Base-by-base conservation (phyloP, 2,797 vertebrate genomes). In the Paratrypauchen microcephalus region DNA sequence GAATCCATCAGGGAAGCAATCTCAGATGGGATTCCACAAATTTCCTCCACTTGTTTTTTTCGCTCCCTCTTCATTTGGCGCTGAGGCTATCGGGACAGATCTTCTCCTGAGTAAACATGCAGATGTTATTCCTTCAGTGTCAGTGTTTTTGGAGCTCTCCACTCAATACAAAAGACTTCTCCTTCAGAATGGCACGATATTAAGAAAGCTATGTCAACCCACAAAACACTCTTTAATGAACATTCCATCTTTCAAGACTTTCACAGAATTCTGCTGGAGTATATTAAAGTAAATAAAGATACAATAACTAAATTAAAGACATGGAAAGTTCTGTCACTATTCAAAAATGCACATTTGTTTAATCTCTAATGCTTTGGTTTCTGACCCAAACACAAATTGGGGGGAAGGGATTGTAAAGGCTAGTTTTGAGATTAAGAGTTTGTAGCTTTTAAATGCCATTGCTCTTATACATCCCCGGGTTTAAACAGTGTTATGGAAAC, bases 11-110 rank as follows among this genome's bases (percentile, higher is more conserved):
- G 93, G 93, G 93, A 94, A 90, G 83, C 88, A 87, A 89, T 93
- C 92, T 93, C 92, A 92, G 87, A 94, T 92, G 91, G 90, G 92
- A 93, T 93, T 94, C 90, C 87, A 92, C 91, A 94, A 92, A 93
- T 93, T 91, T 94, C 90, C 88, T 92, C 80, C 82, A 80, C 87
- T 92, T 91, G 85, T 93, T 92, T 92, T 88, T 89, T 83, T 87
- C 77, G 77, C 83, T 81, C 79, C 70, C 75, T 84, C 82, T 86
- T 89, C 84, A 80, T 89, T 92, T 93, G 88, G 39, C 12, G 67
- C 48, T 70, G 71, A 78, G 88, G 80, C 88, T 91, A 91, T 92
- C 88, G 71, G 86, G 87, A 89, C 80, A 77, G 89, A 92, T 93
- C 87, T 91, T 88, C 87, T 90, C 79, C 85, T 89, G 87, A 87